Conservation (phyloP, 2,888 invertebrate species). For the Caenorhabditis wallacei region DNA sequence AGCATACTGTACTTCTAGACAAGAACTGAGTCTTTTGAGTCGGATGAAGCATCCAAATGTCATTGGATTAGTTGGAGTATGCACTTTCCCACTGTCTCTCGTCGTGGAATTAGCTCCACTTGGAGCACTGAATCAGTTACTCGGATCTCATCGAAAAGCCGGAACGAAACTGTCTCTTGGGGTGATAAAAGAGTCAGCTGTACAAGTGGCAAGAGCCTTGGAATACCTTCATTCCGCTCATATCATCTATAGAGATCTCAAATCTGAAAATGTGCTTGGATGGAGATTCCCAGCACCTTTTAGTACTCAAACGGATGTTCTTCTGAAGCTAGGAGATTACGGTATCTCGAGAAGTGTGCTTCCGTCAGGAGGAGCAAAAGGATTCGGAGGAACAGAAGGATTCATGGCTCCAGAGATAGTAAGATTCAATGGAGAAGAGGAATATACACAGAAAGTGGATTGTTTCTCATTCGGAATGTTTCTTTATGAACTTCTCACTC, state of each 20-base stretch:
- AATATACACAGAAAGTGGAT: conserved; percentile 98
- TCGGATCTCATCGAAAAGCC: conserved; percentile 91
- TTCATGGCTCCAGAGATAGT: conserved; percentile 99
- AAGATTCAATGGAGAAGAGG: conserved; percentile 97
- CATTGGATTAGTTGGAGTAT: conserved; percentile 89
- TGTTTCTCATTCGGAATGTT: conserved; percentile 99
- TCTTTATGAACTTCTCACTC: conserved; percentile 94
- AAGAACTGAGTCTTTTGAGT: conserved; percentile 91
- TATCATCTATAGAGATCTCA: conserved; percentile 90
- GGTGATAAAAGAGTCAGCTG: conserved; percentile 90
- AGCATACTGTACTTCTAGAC: conserved; percentile 93
- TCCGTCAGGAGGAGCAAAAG: conserved; percentile 85
- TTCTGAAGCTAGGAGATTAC: conserved; percentile 96
- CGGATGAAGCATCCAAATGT: conserved; percentile 93
- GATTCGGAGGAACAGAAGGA: conserved; percentile 98
- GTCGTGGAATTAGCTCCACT: conserved; percentile 93
- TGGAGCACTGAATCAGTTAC: conserved; percentile 91
- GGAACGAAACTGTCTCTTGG: conserved; percentile 91
- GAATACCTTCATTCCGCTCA: conserved; percentile 95
- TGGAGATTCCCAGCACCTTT: conserved; percentile 94
- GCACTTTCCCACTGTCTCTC: conserved; percentile 92
- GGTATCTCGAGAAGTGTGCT: conserved; percentile 85
- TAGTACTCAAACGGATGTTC: conserved; percentile 80
- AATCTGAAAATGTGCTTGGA: conserved; percentile 96
- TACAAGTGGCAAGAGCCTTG: conserved; percentile 94